These are phyloP conservation scores for Drosophila nannoptera DNA, from an alignment of 1,140 invertebrate species.

Conservation along the genomic window DNA sequence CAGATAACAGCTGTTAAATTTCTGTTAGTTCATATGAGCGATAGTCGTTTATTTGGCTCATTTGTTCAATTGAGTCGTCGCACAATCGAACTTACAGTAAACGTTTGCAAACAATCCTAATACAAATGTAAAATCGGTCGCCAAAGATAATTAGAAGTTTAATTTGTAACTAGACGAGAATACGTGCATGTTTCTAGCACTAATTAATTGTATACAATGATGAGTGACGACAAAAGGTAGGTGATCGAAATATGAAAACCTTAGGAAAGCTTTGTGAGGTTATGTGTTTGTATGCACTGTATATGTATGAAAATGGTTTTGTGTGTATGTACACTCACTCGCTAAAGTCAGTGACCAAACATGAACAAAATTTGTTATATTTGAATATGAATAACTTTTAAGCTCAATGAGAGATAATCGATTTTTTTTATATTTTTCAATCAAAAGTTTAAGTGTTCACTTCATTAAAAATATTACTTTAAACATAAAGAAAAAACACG, in stretches of 20 bases:
- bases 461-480: too few species aligned
- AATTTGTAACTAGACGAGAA: constrained; percentile 2
- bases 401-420: too few species aligned
- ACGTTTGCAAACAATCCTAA: constrained; percentile 9
- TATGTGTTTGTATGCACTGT: constrained; percentile 44
- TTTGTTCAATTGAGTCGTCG: background rate
- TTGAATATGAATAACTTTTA: too few species aligned
- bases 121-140: constrained; percentile 6
- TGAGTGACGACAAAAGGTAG: constrained; percentile 72
- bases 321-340: constrained; percentile 24
- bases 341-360: too few species aligned
- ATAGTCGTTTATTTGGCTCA: background rate
- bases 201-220: constrained; percentile 40
- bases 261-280: constrained; percentile 44
- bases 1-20: background rate
- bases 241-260: constrained; percentile 2
- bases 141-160: constrained; percentile 25
- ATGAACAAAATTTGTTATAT: too few species aligned
- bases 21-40: background rate
- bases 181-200: background rate
- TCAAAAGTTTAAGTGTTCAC: too few species aligned
- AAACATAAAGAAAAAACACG: too few species aligned
- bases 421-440: too few species aligned
- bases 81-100: background rate
- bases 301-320: constrained; percentile 6